Conservation (phyloP, 1,140 invertebrate genomes). For the Hestina assimilis region DNA sequence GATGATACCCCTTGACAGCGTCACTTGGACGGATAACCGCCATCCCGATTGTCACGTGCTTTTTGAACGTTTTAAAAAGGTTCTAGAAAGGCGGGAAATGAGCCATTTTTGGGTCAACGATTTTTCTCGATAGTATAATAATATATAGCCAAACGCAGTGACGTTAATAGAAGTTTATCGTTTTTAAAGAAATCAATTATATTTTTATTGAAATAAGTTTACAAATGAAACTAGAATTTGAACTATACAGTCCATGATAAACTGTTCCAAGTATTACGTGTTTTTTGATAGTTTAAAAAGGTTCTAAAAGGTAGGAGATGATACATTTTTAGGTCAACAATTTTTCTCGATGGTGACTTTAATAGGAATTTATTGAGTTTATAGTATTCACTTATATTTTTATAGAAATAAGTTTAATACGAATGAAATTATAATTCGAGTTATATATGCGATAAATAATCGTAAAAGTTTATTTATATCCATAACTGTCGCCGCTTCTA, state of each 20-base stretch:
- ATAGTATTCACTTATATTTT: too few relatives aligned
- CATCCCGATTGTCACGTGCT: slow-evolving; percentile 26
- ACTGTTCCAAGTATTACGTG: too few relatives aligned
- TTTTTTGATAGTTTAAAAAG: too few relatives aligned
- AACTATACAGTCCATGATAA: background rate
- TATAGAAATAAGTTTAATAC: background rate
- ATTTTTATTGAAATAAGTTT: background rate
- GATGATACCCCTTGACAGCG: slow-evolving; percentile 46
- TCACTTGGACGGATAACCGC: slow-evolving; percentile 44
- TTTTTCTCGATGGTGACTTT: background rate
- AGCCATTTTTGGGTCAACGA: slow-evolving; percentile 19
- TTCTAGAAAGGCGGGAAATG: slow-evolving; percentile 14
- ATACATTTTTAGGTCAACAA: slow-evolving; percentile 19
- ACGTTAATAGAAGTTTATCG: background rate
- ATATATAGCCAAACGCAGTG: background rate
- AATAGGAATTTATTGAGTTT: background rate
- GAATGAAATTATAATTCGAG: background rate
- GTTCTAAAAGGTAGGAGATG: slow-evolving; percentile 9
- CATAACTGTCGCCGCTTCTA: slow-evolving; percentile 1
- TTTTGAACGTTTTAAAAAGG: slow-evolving; percentile 16
- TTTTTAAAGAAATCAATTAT: too few relatives aligned
- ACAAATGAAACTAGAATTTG: background rate
- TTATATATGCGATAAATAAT: background rate
- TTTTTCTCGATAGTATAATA: background rate
- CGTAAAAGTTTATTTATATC: slow-evolving; percentile 9